Evolutionary conservation across 2,888 invertebrate species (phyloP).

Genomic region (Drosophila helvetica): DNA sequence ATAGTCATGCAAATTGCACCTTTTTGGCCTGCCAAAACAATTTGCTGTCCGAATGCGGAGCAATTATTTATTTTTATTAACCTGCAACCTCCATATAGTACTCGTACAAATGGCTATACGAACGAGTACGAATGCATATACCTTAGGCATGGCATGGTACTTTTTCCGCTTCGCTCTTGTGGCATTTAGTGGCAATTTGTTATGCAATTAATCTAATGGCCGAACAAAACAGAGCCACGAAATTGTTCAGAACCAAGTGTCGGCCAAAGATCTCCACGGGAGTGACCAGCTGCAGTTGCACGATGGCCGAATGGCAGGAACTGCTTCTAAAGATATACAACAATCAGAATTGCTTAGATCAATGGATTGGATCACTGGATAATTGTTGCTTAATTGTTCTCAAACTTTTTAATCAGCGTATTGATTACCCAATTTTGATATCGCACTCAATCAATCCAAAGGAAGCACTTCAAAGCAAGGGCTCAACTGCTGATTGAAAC

Average conservation of each 20-base stretch:
- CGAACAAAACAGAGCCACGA: conserved; percentile 24
- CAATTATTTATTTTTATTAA: conserved; percentile 19
- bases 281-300: no score
- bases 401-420: no score
- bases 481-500: not conserved
- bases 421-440: not conserved
- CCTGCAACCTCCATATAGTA: conserved; percentile 9
- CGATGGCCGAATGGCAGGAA: no score
- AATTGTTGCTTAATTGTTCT: no score
- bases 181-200: conserved; percentile 38
- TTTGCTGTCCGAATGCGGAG: not conserved
- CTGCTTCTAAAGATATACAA: no score
- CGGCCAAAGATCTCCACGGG: no score
- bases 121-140: conserved; percentile 2
- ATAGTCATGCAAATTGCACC: conserved; percentile 9
- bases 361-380: no score
- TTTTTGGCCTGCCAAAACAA: conserved; percentile 1
- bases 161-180: conserved; percentile 26
- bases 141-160: not conserved
- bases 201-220: conserved; percentile 42
- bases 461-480: not conserved
- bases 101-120: not conserved
- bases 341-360: no score
- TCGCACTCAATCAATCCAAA: not conserved
- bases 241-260: not conserved